Percentiles rank a stretch among this genome's conserved stretches.
Evolutionary conservation across 2,888 invertebrate species (phyloP).

Genomic region (Ametastegia equiseti): DNA sequence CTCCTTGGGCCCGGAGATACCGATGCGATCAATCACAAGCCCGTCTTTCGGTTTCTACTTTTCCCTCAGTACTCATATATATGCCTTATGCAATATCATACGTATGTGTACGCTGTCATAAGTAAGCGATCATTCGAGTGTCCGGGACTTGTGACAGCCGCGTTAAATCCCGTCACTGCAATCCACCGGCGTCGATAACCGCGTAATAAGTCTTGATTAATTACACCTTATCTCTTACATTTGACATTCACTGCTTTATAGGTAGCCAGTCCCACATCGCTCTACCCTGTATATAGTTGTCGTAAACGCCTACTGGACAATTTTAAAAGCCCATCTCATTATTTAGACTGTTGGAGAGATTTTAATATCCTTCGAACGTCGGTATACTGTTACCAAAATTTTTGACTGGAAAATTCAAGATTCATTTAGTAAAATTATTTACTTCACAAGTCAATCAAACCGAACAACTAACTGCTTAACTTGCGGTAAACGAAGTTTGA

Average conservation of each 20-base stretch:
- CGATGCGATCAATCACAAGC: constrained; percentile 18
- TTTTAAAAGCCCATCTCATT: background rate
- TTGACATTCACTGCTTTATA: background rate
- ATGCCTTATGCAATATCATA: background rate
- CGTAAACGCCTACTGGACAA: background rate
- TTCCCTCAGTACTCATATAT: constrained; percentile 6
- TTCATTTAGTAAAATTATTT: background rate
- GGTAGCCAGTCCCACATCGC: background rate
- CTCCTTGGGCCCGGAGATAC: background rate
- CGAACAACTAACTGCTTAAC: background rate
- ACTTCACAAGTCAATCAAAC: background rate
- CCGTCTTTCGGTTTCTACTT: constrained; percentile 3
- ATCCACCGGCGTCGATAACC: background rate
- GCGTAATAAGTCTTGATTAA: background rate
- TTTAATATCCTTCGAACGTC: background rate
- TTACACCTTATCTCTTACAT: constrained; percentile 13
- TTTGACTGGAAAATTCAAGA: background rate
- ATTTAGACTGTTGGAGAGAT: background rate
- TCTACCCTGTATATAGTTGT: background rate
- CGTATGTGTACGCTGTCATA: background rate
- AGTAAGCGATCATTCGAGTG: constrained; percentile 11
- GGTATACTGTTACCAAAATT: background rate
- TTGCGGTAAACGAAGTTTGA: background rate
- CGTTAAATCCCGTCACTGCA: background rate
- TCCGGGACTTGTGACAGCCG: background rate